phyloP scores from a whole-genome alignment of 2,113 vertebrate genomes.

The Oryzias melastigma region DNA sequence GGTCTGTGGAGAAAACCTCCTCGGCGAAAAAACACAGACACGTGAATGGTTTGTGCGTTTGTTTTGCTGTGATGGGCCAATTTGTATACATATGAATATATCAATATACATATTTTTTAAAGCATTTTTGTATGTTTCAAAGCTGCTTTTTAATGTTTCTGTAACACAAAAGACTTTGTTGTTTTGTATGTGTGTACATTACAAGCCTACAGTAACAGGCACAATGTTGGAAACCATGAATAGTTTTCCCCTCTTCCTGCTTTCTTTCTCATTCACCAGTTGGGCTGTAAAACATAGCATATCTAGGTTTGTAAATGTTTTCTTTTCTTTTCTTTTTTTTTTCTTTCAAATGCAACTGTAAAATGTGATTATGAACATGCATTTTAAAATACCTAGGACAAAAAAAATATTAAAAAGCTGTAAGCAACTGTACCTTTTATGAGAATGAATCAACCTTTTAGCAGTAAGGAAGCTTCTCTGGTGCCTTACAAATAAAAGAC shows the following conservation, averaged over 20 bases:
- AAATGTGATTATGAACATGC: constrained; percentile 70
- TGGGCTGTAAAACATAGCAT: constrained; percentile 61
- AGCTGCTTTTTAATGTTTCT: constrained; percentile 79
- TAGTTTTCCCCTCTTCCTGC: constrained; percentile 31
- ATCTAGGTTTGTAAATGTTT: constrained; percentile 74
- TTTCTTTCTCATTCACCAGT: constrained; percentile 37
- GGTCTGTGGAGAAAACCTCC: constrained; percentile 40
- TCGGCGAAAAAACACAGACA: constrained; percentile 60
- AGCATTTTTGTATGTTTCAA: constrained; percentile 83
- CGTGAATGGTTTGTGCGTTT: constrained; percentile 64
- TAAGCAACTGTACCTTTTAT: constrained; percentile 68
- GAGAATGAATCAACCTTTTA: constrained; percentile 77
- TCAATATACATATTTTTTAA: constrained; percentile 82
- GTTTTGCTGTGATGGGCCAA: constrained; percentile 77
- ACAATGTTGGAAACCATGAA: constrained; percentile 62
- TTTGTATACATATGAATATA: constrained; percentile 82
- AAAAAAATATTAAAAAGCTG: constrained; percentile 59
- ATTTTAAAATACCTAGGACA: constrained; percentile 55
- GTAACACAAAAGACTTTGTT: constrained; percentile 66
- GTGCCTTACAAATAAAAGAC: constrained; percentile 85
- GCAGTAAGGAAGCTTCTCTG: constrained; percentile 84
- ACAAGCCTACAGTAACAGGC: constrained; percentile 65
- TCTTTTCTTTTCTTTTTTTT: constrained; percentile 54
- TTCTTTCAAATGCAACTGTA: constrained; percentile 69
- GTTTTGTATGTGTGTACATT: constrained; percentile 68